Base-by-base conservation (phyloP, 2,113 vertebrate species). In the Corythornis madagascariensis region DNA sequence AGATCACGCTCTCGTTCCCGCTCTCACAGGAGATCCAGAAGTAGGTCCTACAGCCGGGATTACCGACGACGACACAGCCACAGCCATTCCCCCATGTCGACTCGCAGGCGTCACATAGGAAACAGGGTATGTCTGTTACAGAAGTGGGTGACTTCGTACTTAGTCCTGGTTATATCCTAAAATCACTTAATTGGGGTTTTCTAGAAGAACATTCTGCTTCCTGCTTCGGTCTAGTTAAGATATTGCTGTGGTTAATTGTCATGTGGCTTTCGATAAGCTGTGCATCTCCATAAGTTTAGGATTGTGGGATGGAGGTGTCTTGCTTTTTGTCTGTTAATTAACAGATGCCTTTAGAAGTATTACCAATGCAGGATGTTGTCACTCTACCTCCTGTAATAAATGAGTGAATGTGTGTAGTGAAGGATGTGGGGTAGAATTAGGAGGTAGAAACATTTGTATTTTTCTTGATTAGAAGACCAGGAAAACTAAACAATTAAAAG, bases 11-110 rank as follows among this genome's bases (percentile, higher is more conserved):
- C 99, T 38, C 98, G 98, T 5, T 99, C 99, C 5, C 98, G 98
- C 75, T 99, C 99, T 9, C 98, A 98, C 57, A 98, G 98, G 40
- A 97, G 98, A 31, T 99, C 99, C 57, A 97, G 98, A 53, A 99
- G 98, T 64, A 96, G 99, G 65, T 99, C 99, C 16, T 98, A 99
- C 95, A 99, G 99, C 72, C 97, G 98, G 86, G 99, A 99, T 78
- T 99, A 98, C 94, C 97, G 98, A 6, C 98, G 98, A 1, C 97
- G 97, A 12, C 98, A 98, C 69, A 99, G 99, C 85, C 98, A 99
- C 90, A 99, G 98, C 96, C 99, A 98, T 73, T 99, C 99, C 35
- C 99, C 99, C 72, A 99, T 99, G 99, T 99, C 99, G 93, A 99
- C 98, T 88, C 98, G 99, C 47, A 98, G 99, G 17, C 98, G 99